Percentiles rank a stretch among this genome's conserved stretches.
Evolutionary conservation across 2,113 vertebrate genomes (phyloP).

Genomic region (Plectropomus leopardus): DNA sequence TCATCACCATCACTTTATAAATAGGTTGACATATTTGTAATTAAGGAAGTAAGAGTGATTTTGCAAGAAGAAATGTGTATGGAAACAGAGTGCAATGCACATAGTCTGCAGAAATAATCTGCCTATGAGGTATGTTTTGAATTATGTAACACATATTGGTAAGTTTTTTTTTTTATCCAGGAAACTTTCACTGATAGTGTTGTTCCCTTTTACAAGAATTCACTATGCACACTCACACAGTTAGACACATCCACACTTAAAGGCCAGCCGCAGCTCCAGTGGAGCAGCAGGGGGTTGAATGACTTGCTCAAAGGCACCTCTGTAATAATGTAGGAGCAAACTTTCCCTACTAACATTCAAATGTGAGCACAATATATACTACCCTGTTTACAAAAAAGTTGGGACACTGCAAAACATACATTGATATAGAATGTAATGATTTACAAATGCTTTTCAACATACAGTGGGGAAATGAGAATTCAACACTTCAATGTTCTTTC

Average conservation of each 20-base stretch:
- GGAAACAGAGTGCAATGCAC: background rate
- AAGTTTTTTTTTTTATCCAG: background rate
- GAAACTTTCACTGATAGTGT: background rate
- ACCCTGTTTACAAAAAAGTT: too few species aligned
- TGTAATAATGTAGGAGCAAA: too few species aligned
- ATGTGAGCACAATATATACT: too few species aligned
- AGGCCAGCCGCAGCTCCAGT: background rate
- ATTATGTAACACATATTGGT: too few species aligned
- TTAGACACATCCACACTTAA: background rate
- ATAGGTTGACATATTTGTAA: background rate
- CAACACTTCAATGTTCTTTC: too few species aligned
- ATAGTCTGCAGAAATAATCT: background rate
- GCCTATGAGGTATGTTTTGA: background rate
- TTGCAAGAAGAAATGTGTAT: background rate
- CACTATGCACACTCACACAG: too few species aligned
- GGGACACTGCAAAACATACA: too few species aligned
- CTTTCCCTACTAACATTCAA: too few species aligned
- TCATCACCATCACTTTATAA: background rate
- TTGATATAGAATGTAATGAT: too few species aligned
- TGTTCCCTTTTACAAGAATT: background rate
- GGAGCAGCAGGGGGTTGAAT: background rate
- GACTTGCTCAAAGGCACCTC: background rate
- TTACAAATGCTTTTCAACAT: too few species aligned
- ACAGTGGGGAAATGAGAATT: too few species aligned
- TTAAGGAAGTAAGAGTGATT: conserved; percentile 18